A percentile compares a stretch with the other conserved stretches of the same genome.
These are phyloP conservation scores for Acleris cristana DNA, from an alignment of 2,888 invertebrate species.

Conservation along the genomic window DNA sequence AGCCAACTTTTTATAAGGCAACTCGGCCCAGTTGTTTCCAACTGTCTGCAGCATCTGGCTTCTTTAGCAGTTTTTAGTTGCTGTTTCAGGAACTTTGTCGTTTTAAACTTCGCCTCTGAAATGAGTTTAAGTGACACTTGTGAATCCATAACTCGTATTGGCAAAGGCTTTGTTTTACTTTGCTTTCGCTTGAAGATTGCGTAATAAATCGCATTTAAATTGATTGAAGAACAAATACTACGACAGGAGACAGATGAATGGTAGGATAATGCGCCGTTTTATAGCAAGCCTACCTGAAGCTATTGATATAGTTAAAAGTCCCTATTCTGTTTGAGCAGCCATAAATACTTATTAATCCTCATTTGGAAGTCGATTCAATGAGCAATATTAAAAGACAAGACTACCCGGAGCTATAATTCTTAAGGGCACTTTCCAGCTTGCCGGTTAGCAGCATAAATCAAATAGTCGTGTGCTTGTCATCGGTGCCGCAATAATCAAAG, in stretches of 20 bases:
- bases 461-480: conserved; percentile 73
- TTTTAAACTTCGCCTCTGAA: conserved; percentile 66
- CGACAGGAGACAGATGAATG: conserved; percentile 60
- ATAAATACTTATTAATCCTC: conserved; percentile 76
- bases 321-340: conserved; percentile 55
- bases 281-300: conserved; percentile 30
- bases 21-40: conserved; percentile 77
- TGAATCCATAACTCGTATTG: conserved; percentile 39
- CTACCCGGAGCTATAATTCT: conserved; percentile 57
- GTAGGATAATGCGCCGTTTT: conserved; percentile 41
- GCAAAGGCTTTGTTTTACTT: conserved; percentile 34
- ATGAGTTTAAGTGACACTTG: conserved; percentile 55
- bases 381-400: conserved; percentile 66
- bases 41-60: conserved; percentile 80
- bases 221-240: conserved; percentile 60
- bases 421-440: conserved; percentile 58
- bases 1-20: conserved; percentile 79
- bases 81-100: conserved; percentile 71
- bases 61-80: conserved; percentile 74
- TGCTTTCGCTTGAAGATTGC: conserved; percentile 20
- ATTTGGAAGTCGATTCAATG: conserved; percentile 71
- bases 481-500: conserved; percentile 63
- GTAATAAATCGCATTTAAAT: conserved; percentile 39
- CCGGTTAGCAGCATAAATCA: conserved; percentile 69
- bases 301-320: conserved; percentile 50